phyloP scores from a whole-genome alignment of 2,113 vertebrate species.

The Collichthys lucidus region DNA sequence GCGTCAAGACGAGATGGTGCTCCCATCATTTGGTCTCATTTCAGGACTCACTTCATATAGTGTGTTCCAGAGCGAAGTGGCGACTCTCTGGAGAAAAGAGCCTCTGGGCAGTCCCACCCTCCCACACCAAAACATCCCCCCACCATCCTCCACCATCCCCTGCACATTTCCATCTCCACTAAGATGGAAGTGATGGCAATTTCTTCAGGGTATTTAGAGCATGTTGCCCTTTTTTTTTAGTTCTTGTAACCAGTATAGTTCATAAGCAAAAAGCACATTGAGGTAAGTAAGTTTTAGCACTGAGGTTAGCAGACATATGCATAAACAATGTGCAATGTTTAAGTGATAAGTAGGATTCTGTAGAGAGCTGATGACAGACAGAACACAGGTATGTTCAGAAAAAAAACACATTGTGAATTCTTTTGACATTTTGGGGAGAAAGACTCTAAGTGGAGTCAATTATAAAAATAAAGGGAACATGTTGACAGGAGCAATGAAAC shows the following conservation, averaged over 20 bases:
- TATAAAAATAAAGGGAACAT: constrained; percentile 81
- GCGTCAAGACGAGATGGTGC: constrained; percentile 59
- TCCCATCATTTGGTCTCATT: constrained; percentile 71
- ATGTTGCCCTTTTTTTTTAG: constrained; percentile 42
- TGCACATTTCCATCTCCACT: constrained; percentile 64
- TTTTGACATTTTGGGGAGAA: constrained; percentile 69
- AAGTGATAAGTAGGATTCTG: constrained; percentile 35
- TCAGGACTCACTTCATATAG: constrained; percentile 61
- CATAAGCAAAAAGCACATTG: constrained; percentile 42
- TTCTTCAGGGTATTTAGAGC: constrained; percentile 64
- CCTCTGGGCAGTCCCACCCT: constrained; percentile 61
- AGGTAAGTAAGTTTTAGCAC: constrained; percentile 1
- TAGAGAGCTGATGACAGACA: constrained; percentile 22
- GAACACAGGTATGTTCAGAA: constrained; percentile 33
- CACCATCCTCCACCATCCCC: constrained; percentile 54
- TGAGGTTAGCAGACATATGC: constrained; percentile 13
- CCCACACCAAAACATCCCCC: constrained; percentile 20
- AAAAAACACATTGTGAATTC: constrained; percentile 56
- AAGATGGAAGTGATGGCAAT: constrained; percentile 73
- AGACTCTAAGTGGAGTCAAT: constrained; percentile 70
- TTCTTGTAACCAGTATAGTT: constrained; percentile 33
- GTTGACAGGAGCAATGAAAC: constrained; percentile 76
- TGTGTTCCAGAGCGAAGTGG: constrained; percentile 52
- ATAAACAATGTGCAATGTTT: not conserved
- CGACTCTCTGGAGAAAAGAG: constrained; percentile 65